Conservation (phyloP, 2,113 vertebrate genomes). For the Hippocampus comes region DNA sequence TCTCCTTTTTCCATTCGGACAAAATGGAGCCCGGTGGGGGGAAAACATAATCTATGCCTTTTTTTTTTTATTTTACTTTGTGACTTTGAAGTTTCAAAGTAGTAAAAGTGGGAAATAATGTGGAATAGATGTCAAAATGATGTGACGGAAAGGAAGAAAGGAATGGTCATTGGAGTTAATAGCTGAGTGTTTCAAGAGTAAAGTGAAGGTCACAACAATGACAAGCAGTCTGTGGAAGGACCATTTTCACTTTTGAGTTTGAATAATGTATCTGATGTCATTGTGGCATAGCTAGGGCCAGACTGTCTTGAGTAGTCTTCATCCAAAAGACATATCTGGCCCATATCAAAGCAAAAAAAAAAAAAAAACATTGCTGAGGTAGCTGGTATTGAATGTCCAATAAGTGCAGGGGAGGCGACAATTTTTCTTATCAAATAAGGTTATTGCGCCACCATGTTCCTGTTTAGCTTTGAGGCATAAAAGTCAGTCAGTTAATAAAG, state of each 20-base stretch:
- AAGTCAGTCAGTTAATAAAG: not conserved
- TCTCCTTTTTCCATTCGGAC: slow-evolving; percentile 36
- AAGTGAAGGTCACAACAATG: slow-evolving; percentile 20
- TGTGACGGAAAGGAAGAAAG: not conserved
- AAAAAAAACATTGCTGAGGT: not conserved
- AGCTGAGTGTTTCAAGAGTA: not conserved
- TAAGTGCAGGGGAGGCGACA: not conserved
- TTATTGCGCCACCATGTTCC: not conserved
- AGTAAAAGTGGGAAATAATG: slow-evolving; percentile 6
- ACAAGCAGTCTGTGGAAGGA: not conserved
- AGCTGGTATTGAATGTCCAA: not conserved
- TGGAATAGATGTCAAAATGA: slow-evolving; percentile 11
- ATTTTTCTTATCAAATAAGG: not conserved
- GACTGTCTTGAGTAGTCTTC: not conserved
- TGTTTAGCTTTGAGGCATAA: not conserved
- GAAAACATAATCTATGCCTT: not conserved
- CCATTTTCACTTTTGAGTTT: not conserved
- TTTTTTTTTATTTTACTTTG: slow-evolving; percentile 9
- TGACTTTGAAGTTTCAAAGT: slow-evolving; percentile 1
- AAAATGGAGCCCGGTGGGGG: slow-evolving; percentile 8
- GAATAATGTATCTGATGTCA: not conserved
- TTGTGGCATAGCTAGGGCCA: not conserved
- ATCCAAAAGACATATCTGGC: not conserved
- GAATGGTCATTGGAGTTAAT: not conserved
- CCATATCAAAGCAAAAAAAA: not conserved